Base-by-base conservation (phyloP, 2,113 vertebrate species). In the Callaeas wilsoni region DNA sequence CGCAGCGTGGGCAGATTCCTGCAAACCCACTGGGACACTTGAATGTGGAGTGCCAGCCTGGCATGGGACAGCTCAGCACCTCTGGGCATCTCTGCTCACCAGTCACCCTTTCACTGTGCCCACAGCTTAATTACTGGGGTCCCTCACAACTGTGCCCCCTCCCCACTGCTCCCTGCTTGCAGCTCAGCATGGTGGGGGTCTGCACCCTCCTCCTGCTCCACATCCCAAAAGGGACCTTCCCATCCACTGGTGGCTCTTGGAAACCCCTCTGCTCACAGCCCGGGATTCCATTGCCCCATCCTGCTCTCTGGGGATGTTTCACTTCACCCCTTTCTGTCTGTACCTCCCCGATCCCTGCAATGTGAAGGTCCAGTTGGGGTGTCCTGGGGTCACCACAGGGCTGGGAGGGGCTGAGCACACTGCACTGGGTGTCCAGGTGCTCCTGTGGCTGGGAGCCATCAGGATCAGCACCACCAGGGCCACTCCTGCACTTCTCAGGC, bases 311-410 rank as follows among this genome's bases (percentile, higher is more conserved):
- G 12, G 44, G 35, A 7, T 69, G 30, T 82, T 89, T 80, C 2
- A 4, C 69, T 64, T 78, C 73, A 46, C 62, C 33, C 35, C 27
- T 60, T 78, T 74, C 65, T 16, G 5, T 59, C 56, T 26, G 3
- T 46, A 8, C 37, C 47, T 77, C 39, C 37, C 44, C 53, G 7
- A 0, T 70, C 85, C 88, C 89, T 86, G 75, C 71, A 67, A 62
- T 29, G 83, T 74, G 94, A 88, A 85, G 53, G 46, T 49, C 2
- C 5, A 32, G 16, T 3, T 42, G 44, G 63, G 77, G 8, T 63
- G 47, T 57, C 46, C 64, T 0, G 1, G 39, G n/a, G 16, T 68
- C 56, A 6, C 55, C 3, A 2, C n/a, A 0, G 0, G 1, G 29
- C 63, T 47, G 44, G 44, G 16, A 42, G 39, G 60, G 63, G 68